These are phyloP conservation scores for Pteronura brasiliensis DNA, from an alignment of 2,113 vertebrate genomes.

Conservation along the genomic window DNA sequence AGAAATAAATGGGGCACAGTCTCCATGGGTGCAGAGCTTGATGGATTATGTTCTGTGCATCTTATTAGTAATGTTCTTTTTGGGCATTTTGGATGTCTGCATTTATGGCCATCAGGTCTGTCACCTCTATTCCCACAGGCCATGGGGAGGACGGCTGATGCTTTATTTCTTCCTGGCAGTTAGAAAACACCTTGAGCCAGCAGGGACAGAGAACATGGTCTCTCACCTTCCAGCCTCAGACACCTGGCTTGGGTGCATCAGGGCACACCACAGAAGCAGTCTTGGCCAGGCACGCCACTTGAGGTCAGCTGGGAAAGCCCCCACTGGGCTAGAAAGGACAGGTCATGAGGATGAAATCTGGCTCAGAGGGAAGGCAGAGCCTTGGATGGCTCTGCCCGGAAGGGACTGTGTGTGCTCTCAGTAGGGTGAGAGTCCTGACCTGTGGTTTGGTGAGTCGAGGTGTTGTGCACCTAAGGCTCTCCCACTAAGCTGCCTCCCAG, in stretches of 20 bases:
- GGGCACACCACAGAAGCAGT: neutral
- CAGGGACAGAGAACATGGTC: neutral
- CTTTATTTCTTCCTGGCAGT: neutral
- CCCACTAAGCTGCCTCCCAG: constrained; percentile 31
- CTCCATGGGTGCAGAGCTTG: neutral
- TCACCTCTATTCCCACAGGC: neutral
- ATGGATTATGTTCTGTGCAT: neutral
- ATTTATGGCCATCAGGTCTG: neutral
- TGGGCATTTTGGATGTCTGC: neutral
- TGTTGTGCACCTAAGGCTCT: neutral
- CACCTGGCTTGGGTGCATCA: accelerated
- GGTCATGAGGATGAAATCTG: neutral
- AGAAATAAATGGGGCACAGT: neutral
- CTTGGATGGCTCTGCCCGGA: accelerated
- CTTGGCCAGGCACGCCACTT: neutral
- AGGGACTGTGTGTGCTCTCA: neutral
- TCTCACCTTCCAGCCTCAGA: neutral
- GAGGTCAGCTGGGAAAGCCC: neutral
- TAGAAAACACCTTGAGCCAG: neutral
- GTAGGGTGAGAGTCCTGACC: neutral
- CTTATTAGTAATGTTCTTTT: neutral
- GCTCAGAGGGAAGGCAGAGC: neutral
- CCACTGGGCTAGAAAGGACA: neutral
- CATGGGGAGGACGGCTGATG: neutral
- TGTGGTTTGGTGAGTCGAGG: neutral